A percentile compares a stretch with the other conserved stretches of the same genome.
phyloP scores from a whole-genome alignment of 2,888 invertebrate genomes.

The Lasioglossum lativentre region DNA sequence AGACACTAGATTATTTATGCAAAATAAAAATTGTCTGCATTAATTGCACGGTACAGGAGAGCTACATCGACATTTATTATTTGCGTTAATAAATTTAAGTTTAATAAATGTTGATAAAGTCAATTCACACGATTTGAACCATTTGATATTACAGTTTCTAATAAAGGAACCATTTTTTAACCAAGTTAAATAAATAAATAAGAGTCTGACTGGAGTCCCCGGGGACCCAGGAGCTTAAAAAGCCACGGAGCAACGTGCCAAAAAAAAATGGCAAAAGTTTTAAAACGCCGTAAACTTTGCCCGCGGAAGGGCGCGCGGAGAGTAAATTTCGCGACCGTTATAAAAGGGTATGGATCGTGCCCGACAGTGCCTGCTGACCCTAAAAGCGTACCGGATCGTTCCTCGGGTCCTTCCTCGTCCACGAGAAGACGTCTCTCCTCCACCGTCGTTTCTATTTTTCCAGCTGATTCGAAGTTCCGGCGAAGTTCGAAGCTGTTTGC shows the following conservation, averaged over 20 bases:
- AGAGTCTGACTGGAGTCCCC: not conserved
- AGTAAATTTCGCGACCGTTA: constrained; percentile 11
- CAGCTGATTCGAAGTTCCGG: constrained; percentile 4
- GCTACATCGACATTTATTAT: no score
- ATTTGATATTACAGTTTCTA: no score
- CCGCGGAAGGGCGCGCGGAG: constrained; percentile 7
- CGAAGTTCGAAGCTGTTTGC: not conserved
- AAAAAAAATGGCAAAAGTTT: not conserved
- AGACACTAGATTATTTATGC: no score
- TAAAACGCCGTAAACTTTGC: not conserved
- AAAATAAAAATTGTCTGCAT: no score
- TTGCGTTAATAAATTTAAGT: no score
- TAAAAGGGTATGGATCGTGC: not conserved
- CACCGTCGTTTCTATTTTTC: not conserved
- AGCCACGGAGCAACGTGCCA: not conserved
- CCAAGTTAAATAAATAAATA: not conserved
- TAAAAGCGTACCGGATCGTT: constrained; percentile 7
- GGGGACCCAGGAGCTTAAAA: not conserved
- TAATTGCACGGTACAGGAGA: no score
- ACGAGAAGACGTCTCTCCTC: not conserved
- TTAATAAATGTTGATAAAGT: no score
- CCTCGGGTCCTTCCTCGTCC: not conserved
- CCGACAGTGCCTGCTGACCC: constrained; percentile 1
- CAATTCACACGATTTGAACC: no score
- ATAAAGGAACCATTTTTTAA: not conserved